Evolutionary conservation across 1,140 invertebrate species (phyloP).

Genomic region (Drosophila tristis): DNA sequence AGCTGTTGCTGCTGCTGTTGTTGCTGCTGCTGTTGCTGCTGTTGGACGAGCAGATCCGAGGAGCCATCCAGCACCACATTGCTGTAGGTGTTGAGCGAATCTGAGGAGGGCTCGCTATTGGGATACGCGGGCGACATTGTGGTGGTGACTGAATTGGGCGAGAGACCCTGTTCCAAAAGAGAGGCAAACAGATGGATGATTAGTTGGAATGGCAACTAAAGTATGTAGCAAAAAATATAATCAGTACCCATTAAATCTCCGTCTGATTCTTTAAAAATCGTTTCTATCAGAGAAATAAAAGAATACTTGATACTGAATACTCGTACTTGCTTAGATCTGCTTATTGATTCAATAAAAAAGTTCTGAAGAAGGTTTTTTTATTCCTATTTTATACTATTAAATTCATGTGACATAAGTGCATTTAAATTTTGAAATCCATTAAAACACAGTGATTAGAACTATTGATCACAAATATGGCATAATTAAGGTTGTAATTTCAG

Average conservation of each 20-base stretch:
- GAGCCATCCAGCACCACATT: conserved; percentile 71
- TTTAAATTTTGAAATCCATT: no score
- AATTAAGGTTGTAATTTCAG: no score
- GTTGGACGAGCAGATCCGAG: conserved; percentile 56
- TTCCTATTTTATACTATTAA: no score
- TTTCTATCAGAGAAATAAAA: no score
- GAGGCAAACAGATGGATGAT: background rate
- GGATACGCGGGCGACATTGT: conserved; percentile 89
- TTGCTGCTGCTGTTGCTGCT: conserved; percentile 73
- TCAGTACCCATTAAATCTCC: background rate
- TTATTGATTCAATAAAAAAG: no score
- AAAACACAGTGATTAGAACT: no score
- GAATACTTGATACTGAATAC: no score
- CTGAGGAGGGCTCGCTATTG: conserved; percentile 87
- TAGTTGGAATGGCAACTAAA: background rate
- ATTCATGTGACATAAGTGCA: no score
- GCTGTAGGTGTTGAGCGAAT: conserved; percentile 85
- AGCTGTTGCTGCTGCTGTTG: conserved; percentile 80
- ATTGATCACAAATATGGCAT: no score
- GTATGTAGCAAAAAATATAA: background rate
- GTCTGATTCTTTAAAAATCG: no score
- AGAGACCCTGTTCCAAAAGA: conserved; percentile 85
- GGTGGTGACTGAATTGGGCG: conserved; percentile 86
- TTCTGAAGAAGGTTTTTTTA: no score
- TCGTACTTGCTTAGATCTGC: no score